Evolutionary conservation across 1,140 invertebrate species (phyloP).

Genomic region (Megathymus violae): DNA sequence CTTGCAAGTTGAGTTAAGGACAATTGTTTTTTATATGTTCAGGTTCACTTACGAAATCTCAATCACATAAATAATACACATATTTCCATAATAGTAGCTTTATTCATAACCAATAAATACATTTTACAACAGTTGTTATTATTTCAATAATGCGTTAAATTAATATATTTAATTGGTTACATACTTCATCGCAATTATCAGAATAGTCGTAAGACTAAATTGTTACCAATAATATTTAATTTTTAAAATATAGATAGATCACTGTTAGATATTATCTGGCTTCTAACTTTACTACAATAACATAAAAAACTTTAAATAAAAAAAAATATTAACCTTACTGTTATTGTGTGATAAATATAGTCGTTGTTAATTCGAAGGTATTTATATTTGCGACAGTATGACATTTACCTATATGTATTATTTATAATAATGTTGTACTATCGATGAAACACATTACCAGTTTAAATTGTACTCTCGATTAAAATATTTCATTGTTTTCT

Average conservation of each 20-base stretch:
- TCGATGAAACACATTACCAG: background rate
- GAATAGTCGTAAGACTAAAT: conserved; percentile 9
- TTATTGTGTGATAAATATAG: too few species aligned
- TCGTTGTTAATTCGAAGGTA: conserved; percentile 8
- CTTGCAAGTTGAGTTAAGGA: too few species aligned
- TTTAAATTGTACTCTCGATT: conserved; percentile 6
- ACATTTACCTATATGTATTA: background rate
- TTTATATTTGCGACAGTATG: conserved; percentile 1
- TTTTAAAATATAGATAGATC: conserved; percentile 53
- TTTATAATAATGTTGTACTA: conserved; percentile 9
- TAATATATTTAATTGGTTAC: conserved; percentile 53
- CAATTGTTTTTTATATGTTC: too few species aligned
- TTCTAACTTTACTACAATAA: conserved; percentile 40
- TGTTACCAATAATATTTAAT: conserved; percentile 43
- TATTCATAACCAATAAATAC: conserved; percentile 81
- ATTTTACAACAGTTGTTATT: conserved; percentile 80
- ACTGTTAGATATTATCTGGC: conserved; percentile 61
- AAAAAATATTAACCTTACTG: too few species aligned
- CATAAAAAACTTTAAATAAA: background rate
- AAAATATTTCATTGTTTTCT: conserved; percentile 21
- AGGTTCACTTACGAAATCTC: background rate
- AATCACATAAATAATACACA: conserved; percentile 39
- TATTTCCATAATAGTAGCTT: conserved; percentile 57
- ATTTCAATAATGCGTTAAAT: conserved; percentile 62
- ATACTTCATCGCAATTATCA: conserved; percentile 17